Conservation (phyloP, 1,140 invertebrate genomes). For the Lepidostoma basale region DNA sequence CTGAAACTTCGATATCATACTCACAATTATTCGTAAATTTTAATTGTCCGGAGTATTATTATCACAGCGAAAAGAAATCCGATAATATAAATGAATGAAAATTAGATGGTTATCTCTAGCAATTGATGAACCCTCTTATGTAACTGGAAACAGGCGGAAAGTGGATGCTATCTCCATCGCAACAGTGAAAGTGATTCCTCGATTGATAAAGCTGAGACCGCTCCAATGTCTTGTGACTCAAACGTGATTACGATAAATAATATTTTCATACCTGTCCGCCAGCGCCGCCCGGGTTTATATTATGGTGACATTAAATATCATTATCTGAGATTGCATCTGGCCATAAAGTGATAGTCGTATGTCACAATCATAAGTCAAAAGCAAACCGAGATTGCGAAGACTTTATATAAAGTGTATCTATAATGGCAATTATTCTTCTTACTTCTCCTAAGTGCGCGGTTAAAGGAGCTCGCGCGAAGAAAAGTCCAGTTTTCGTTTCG, state of each 20-base stretch:
- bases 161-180: constrained; percentile 10
- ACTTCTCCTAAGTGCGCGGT: neutral
- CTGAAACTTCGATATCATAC: too few species aligned
- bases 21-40: too few species aligned
- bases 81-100: neutral
- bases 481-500: neutral
- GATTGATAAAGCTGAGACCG: constrained; percentile 1
- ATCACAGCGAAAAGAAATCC: too few species aligned
- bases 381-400: neutral
- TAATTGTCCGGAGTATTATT: too few species aligned
- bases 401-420: constrained; percentile 11
- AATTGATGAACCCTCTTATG: neutral
- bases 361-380: neutral
- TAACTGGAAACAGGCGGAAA: neutral
- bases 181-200: constrained; percentile 25
- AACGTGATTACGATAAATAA: constrained; percentile 16
- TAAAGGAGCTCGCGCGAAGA: neutral
- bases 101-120: neutral
- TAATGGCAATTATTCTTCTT: neutral
- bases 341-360: constrained; percentile 7
- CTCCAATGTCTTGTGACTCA: constrained; percentile 10
- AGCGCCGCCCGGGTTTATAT: neutral
- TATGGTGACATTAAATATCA: neutral
- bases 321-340: constrained; percentile 12
- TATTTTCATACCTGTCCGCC: neutral